These are phyloP conservation scores for Microtus pennsylvanicus DNA, from an alignment of 2,113 vertebrate genomes.

Conservation along the genomic window DNA sequence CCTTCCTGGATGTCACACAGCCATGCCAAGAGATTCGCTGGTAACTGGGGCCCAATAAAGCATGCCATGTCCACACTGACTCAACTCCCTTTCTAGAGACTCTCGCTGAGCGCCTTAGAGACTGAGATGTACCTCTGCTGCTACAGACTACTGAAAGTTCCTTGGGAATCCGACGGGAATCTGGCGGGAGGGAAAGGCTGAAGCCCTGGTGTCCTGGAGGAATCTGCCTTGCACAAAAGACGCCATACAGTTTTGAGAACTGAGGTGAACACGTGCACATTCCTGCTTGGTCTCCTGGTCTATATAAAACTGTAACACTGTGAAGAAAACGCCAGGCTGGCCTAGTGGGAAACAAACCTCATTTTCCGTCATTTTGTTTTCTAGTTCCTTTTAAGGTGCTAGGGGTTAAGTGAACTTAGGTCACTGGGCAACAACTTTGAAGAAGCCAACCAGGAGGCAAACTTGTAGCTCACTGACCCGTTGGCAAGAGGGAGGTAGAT, in stretches of 20 bases:
- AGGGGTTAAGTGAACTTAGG: background rate
- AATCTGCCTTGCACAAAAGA: background rate
- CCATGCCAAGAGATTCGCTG: background rate
- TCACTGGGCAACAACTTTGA: background rate
- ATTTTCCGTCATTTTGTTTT: background rate
- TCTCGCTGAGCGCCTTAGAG: too few relatives aligned
- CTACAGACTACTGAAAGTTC: background rate
- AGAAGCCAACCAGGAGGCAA: background rate
- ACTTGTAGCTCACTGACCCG: too few relatives aligned
- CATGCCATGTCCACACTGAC: background rate
- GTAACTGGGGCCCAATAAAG: background rate
- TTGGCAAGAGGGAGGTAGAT: background rate
- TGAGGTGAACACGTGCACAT: background rate
- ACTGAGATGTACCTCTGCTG: background rate
- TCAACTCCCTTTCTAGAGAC: background rate
- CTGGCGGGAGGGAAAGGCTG: background rate
- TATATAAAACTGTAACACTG: background rate
- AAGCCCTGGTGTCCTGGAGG: background rate
- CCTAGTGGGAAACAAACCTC: background rate
- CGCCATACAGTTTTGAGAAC: background rate
- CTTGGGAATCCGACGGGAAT: rapidly evolving
- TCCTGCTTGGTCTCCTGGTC: background rate
- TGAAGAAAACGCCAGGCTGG: background rate
- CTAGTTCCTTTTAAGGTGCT: background rate
- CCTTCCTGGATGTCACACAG: background rate